phyloP scores from a whole-genome alignment of 2,888 invertebrate genomes.

The Cistogaster globosa region DNA sequence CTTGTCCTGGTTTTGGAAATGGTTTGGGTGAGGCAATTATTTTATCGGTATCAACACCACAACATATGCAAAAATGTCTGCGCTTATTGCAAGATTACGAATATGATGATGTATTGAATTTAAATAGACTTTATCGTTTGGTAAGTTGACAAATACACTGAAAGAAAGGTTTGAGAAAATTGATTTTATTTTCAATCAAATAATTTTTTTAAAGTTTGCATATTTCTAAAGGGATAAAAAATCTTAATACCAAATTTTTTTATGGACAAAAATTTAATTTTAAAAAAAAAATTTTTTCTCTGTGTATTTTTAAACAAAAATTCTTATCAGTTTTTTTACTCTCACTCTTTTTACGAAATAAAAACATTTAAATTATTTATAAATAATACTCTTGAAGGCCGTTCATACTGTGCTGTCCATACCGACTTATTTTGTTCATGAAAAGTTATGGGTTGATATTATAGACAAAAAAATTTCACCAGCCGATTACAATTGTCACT shows the following conservation, averaged over 20 bases:
- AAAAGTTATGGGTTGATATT: constrained; percentile 87
- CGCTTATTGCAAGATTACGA: constrained; percentile 72
- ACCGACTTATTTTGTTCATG: constrained; percentile 87
- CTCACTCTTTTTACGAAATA: not conserved
- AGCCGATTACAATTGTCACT: constrained; percentile 86
- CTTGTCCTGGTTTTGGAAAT: constrained; percentile 78
- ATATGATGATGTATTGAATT: constrained; percentile 74
- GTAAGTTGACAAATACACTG: constrained; percentile 57
- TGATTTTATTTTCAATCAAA: not conserved
- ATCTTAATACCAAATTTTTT: too few species aligned
- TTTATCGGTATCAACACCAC: constrained; percentile 86
- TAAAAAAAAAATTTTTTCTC: too few species aligned
- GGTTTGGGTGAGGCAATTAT: constrained; percentile 78
- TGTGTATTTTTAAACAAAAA: too few species aligned
- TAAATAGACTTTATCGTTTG: constrained; percentile 74
- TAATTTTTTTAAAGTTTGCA: too few species aligned
- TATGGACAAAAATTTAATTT: too few species aligned
- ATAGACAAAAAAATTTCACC: constrained; percentile 84
- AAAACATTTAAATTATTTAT: not conserved
- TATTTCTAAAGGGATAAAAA: too few species aligned
- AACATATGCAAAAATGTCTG: constrained; percentile 85
- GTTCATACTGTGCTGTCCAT: constrained; percentile 87
- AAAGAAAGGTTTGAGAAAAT: not conserved
- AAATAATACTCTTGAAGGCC: constrained; percentile 82
- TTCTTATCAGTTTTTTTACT: too few species aligned